Percentiles rank a stretch among this genome's conserved stretches.
Evolutionary conservation across 2,113 vertebrate genomes (phyloP).

Genomic region (Phrynosoma blainvillii): DNA sequence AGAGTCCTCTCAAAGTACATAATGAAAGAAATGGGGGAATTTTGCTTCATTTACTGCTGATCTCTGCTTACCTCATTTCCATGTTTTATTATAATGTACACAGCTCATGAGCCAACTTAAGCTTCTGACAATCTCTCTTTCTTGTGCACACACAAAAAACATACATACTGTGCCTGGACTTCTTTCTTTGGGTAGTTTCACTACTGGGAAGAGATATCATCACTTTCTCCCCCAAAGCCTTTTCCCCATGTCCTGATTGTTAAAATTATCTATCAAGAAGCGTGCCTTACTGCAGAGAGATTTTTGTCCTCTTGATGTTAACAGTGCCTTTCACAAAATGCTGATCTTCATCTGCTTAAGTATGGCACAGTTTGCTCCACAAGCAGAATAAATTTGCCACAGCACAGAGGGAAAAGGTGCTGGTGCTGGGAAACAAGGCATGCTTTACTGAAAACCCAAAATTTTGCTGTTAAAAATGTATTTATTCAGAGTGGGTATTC

Average conservation of each 20-base stretch:
- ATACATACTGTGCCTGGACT: not conserved
- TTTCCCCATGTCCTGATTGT: not conserved
- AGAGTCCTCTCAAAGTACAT: conserved; percentile 71
- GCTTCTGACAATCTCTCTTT: conserved; percentile 23
- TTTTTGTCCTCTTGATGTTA: conserved; percentile 13
- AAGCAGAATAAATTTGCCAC: not conserved
- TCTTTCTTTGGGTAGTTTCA: not conserved
- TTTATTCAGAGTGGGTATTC: not conserved
- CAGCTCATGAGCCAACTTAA: conserved; percentile 3
- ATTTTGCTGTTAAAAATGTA: not conserved
- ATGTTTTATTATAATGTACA: conserved; percentile 51
- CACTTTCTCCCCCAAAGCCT: not conserved
- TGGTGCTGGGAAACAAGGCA: not conserved
- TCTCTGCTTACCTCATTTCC: conserved; percentile 70
- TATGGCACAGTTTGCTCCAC: conserved; percentile 1
- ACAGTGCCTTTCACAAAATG: conserved; percentile 3
- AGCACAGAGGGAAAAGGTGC: not conserved
- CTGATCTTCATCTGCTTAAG: not conserved
- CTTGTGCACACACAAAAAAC: not conserved
- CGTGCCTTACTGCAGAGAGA: not conserved
- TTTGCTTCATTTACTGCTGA: conserved; percentile 66
- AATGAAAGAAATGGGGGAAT: conserved; percentile 69
- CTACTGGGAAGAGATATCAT: not conserved
- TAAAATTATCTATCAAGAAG: not conserved
- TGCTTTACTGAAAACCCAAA: not conserved